Percentiles rank a stretch among this genome's conserved stretches.
Conservation (phyloP, 1,140 invertebrate genomes). For the Geopemphigus sp. region DNA sequence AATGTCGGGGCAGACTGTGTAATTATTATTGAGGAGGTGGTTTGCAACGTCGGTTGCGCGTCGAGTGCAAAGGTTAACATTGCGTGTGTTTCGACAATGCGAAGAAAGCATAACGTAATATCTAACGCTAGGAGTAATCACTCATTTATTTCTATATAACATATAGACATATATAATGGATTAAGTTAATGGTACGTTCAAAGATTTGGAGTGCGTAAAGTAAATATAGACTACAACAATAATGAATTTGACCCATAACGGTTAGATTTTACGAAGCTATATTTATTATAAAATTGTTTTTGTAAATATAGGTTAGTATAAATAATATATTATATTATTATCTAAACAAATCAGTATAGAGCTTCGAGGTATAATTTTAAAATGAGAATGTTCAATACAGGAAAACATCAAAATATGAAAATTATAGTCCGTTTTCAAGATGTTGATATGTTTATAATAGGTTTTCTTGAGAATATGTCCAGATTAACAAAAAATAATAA, state of each 20-base stretch:
- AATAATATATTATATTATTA: conserved; percentile 6
- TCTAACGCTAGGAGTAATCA: conserved; percentile 5
- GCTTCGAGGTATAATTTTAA: background rate
- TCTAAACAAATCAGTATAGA: background rate
- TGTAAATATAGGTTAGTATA: background rate
- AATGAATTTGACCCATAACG: conserved; percentile 33
- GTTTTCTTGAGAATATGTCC: no score
- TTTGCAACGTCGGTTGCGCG: conserved; percentile 28
- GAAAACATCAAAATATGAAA: no score
- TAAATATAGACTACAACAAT: conserved; percentile 1
- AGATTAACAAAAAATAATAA: no score
- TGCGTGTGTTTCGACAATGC: conserved; percentile 39
- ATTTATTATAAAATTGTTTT: background rate
- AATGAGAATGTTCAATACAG: background rate
- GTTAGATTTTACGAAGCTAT: background rate
- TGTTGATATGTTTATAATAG: no score
- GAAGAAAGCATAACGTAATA: conserved; percentile 49
- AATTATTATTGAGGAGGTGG: conserved; percentile 23
- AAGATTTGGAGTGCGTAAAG: background rate
- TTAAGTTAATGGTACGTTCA: conserved; percentile 7
- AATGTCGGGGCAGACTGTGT: background rate
- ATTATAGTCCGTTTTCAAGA: no score
- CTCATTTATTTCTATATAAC: conserved; percentile 12
- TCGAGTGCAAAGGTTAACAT: conserved; percentile 44
- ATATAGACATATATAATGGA: conserved; percentile 32